Conservation (phyloP, 2,888 invertebrate genomes). For the Apamea sordens region DNA sequence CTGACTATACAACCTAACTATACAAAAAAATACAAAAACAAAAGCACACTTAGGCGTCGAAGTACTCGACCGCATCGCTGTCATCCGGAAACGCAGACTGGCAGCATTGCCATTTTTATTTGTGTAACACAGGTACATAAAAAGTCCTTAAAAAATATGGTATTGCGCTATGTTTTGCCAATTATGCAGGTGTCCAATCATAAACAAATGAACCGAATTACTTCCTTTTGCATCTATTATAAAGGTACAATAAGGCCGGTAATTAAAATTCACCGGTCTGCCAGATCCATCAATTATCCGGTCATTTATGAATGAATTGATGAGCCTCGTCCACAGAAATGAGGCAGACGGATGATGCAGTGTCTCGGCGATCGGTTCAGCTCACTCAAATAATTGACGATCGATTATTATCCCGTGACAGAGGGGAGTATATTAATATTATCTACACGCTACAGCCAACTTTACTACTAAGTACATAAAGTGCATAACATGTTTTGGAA, state of each 20-base stretch:
- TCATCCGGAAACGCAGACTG: background rate
- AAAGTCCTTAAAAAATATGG: background rate
- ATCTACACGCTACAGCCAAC: background rate
- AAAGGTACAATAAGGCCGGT: conserved; percentile 30
- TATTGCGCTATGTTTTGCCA: background rate
- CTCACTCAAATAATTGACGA: conserved; percentile 41
- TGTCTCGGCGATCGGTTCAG: conserved; percentile 37
- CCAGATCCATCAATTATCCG: conserved; percentile 69
- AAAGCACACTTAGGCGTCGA: too few relatives aligned
- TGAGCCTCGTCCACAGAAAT: conserved; percentile 56
- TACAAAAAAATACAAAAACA: too few relatives aligned
- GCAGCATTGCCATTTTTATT: background rate
- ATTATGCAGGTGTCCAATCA: background rate
- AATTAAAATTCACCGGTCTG: conserved; percentile 62
- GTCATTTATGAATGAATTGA: conserved; percentile 70
- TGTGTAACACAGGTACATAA: background rate
- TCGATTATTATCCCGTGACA: conserved; percentile 37
- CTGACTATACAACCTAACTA: too few relatives aligned
- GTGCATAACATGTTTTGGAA: background rate
- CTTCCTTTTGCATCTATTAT: background rate
- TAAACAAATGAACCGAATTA: background rate
- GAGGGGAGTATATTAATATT: conserved; percentile 2
- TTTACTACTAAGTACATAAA: background rate
- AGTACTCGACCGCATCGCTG: too few relatives aligned
- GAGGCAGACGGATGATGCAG: conserved; percentile 57